Conservation (phyloP, 2,888 invertebrate genomes). For the Pseudanteris insignis region DNA sequence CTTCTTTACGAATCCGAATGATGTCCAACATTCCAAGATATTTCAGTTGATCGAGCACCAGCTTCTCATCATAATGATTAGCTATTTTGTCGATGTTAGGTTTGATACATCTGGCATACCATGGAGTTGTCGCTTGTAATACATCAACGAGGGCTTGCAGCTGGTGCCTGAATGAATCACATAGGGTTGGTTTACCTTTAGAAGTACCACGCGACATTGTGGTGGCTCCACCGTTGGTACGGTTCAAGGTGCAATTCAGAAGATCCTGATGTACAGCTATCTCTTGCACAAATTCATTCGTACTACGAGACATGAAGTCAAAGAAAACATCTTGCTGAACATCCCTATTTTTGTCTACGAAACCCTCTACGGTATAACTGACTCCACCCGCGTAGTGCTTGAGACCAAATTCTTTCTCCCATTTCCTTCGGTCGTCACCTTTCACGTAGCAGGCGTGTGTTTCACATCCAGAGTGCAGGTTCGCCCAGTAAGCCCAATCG, state of each 20-base stretch:
- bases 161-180: constrained; percentile 88
- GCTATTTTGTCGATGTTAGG: constrained; percentile 87
- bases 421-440: constrained; percentile 82
- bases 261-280: constrained; percentile 69
- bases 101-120: constrained; percentile 94
- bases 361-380: constrained; percentile 82
- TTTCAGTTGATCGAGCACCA: constrained; percentile 86
- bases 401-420: constrained; percentile 91
- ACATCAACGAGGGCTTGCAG: constrained; percentile 89
- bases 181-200: constrained; percentile 89
- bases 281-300: constrained; percentile 84
- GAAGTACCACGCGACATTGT: constrained; percentile 84
- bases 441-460: constrained; percentile 85
- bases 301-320: constrained; percentile 85
- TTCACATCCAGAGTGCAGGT: constrained; percentile 88
- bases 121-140: constrained; percentile 87
- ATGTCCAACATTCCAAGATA: constrained; percentile 95
- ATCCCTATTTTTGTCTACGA: constrained; percentile 92
- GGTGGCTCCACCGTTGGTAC: constrained; percentile 62
- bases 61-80: constrained; percentile 79
- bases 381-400: constrained; percentile 90
- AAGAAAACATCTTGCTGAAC: constrained; percentile 94
- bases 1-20: constrained; percentile 88
- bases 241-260: constrained; percentile 59
- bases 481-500: constrained; percentile 86